Percentiles rank a stretch among this genome's conserved stretches.
Conservation (phyloP, 2,797 vertebrate genomes). For the Dendrocincla tyrannina region DNA sequence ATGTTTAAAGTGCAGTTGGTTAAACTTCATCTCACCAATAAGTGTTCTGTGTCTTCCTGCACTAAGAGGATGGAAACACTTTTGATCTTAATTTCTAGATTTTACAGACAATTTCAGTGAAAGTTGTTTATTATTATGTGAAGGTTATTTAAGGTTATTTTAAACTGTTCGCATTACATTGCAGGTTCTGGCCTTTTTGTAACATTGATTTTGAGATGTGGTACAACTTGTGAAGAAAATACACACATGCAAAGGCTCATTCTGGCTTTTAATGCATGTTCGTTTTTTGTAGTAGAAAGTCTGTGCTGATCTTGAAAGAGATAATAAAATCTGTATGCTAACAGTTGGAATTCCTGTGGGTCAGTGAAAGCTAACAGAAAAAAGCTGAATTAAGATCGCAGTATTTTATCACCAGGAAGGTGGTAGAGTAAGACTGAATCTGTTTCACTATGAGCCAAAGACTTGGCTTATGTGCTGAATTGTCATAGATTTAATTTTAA, state of each 20-base stretch:
- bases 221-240: background rate
- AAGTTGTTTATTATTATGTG: background rate
- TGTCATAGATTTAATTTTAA: background rate
- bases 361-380: background rate
- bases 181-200: background rate
- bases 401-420: background rate
- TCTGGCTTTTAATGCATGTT: background rate
- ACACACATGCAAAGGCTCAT: background rate
- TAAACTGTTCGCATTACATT: background rate
- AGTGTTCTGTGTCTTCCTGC: background rate
- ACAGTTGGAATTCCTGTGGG: background rate
- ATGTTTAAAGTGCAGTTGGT: background rate
- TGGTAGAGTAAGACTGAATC: background rate
- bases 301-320: background rate
- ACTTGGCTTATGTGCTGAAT: background rate
- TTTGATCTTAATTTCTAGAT: background rate
- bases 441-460: background rate
- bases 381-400: background rate
- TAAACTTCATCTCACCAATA: background rate
- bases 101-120: background rate
- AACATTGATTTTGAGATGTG: background rate
- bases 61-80: background rate
- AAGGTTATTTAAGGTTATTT: background rate
- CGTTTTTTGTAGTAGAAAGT: slow-evolving; percentile 30
- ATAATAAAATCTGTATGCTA: background rate